Evolutionary conservation across 2,797 vertebrate genomes (phyloP).

Genomic region (Platyrinchus mystaceus): DNA sequence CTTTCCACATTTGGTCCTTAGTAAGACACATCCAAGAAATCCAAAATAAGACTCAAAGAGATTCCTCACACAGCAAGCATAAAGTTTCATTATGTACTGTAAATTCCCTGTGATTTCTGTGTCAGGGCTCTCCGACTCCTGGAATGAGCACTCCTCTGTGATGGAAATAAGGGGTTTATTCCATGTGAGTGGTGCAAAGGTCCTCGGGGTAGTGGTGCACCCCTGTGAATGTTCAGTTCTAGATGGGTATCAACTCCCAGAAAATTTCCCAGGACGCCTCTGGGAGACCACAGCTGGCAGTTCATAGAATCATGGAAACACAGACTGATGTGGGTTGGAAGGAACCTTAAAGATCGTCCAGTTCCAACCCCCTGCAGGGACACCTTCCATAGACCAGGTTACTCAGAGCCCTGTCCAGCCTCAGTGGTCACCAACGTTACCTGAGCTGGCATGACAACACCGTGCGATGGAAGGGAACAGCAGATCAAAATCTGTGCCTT

Average conservation of each 20-base stretch:
- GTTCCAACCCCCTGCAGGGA: not conserved
- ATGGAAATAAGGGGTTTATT: not conserved
- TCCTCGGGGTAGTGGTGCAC: not conserved
- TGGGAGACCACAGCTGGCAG: not conserved
- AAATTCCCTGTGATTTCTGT: not conserved
- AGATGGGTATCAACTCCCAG: not conserved
- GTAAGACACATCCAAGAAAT: conserved; percentile 2
- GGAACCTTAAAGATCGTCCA: not conserved
- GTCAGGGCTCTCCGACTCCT: not conserved
- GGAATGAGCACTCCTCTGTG: not conserved
- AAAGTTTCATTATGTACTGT: not conserved
- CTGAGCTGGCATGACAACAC: not conserved
- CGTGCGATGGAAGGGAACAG: not conserved
- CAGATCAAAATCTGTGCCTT: not conserved
- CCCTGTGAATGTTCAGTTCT: not conserved
- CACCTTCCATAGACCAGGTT: not conserved
- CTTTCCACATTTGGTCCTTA: not conserved
- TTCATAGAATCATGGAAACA: not conserved
- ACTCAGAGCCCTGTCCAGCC: not conserved
- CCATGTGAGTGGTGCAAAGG: not conserved
- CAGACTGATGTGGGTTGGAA: not conserved
- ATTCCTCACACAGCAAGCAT: not conserved
- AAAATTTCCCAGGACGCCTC: not conserved
- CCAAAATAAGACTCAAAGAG: not conserved
- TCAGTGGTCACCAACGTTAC: not conserved